Base-by-base conservation (phyloP, 2,888 invertebrate species). In the Tetramorium bicarinatum region DNA sequence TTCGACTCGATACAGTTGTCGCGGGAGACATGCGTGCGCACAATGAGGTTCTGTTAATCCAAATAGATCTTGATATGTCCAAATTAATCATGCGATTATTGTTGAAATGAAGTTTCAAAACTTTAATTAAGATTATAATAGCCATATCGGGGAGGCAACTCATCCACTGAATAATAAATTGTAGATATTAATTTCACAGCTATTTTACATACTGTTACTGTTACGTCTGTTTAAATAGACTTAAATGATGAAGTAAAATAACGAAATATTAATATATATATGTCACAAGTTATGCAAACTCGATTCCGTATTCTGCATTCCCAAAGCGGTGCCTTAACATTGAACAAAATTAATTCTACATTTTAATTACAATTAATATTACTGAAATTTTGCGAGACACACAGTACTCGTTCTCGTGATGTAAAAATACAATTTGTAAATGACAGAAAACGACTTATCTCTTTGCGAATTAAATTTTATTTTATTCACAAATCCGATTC, bases 11-110 rank as follows among this genome's bases (percentile, higher is more conserved):
- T 47, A 54, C 44, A 59, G 25, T 56, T 74, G 47, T 74, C 4
- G 34, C 34, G 15, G 18, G 18, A 38, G 25, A 59, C 25, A 34
- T 15, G 59, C 29, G 47, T 44, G 66, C 66, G 49, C 34, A 54
- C 52, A 6, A 1, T 29, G 34, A 21, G 8, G 13, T 47, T 41
- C 47, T 34, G 44, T 67, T 56, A 72, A 79, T 56, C 21, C 56
- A 72, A 44, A 79, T 56, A 72, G 54, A 44, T 74, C 18, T 72
- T 54, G 59, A 47, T 59, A 47, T 21, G 18, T 47, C 13, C 18
- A 59, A 59, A 79, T 79, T 72, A 79, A 79, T 79, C 59, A 74
- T 4, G 11, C 21, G 74, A 6, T 79, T 59, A 59, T 79, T 74
- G 15, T n/a, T 34, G 52, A 25, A 69, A 77, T 59, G 18, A 72